Base-by-base conservation (phyloP, 2,113 vertebrate species). In the Macaca mulatta region DNA sequence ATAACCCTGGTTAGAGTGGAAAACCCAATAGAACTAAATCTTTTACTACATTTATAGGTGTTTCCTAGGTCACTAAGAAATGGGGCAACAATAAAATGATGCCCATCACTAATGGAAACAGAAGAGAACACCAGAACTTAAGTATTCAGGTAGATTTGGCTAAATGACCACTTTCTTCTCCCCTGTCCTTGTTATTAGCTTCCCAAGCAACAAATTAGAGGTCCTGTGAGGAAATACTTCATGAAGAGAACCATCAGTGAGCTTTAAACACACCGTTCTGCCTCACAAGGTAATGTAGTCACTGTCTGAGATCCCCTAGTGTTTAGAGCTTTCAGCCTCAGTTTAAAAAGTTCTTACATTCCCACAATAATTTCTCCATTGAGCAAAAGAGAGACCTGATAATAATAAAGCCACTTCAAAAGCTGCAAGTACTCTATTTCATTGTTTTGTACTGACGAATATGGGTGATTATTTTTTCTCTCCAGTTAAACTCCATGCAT, bases 301-400 rank as follows among this genome's bases (percentile, higher is more conserved):
- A 45, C 14, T 13, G 5, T 48, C 52, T 30, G 35, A 75, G 22
- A 80, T 9, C 9, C 13, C 70, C 40, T 9, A 20, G 22, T 45
- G n/a, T 69, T 79, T 8, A 67, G 30, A 74, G 10, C 35, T 87
- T 57, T 79, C 32, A 40, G 69, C 52, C 84, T 84, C 57, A 48
- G 80, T 81, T 88, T 78, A 89, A 55, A 97, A 59, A 80, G 69
- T 82, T 78, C 78, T 83, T 78, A 87, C 86, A 35, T 38, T 57
- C 64, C 40, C 30, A 87, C 23, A 74, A 20, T 38, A 40, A 74
- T 85, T 88, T 93, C 87, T 78, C 87, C 57, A 92, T 69, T 52
- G 79, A 83, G 50, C 61, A 48, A 80, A 82, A 93, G 57, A 27
- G 23, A 96, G 20, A n/a, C n/a, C 18, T 55, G 55, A 48, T 61